These are phyloP conservation scores for Stercorarius parasiticus DNA, from an alignment of 2,113 vertebrate genomes.

Conservation along the genomic window DNA sequence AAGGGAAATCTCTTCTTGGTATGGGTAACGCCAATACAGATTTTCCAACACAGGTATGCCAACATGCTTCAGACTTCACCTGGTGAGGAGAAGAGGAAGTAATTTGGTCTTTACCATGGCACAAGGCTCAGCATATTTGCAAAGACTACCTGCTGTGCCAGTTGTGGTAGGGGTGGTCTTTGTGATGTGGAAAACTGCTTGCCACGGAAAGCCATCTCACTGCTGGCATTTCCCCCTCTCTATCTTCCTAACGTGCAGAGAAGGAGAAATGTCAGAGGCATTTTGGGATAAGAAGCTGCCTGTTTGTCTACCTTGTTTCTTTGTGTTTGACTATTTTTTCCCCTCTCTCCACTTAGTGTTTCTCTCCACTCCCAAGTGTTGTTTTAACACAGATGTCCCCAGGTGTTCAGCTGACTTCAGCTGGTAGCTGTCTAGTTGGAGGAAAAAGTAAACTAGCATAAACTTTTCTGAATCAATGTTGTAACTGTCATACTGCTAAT, in stretches of 20 bases:
- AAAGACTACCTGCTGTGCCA: not conserved
- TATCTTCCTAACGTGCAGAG: not conserved
- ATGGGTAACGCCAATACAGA: not conserved
- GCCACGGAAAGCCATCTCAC: not conserved
- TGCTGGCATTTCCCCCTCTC: not conserved
- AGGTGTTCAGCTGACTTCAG: not conserved
- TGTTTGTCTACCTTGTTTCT: not conserved
- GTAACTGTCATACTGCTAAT: not conserved
- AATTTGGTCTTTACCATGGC: not conserved
- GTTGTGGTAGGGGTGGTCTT: not conserved
- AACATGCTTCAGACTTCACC: conserved; percentile 6
- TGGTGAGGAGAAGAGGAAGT: not conserved
- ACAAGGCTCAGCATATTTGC: not conserved
- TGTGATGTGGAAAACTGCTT: conserved; percentile 6
- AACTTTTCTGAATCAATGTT: not conserved
- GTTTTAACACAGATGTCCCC: not conserved
- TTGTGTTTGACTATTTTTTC: not conserved
- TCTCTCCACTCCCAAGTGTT: not conserved
- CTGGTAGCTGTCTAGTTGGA: not conserved
- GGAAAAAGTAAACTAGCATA: not conserved
- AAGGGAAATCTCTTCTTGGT: not conserved
- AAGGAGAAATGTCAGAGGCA: not conserved
- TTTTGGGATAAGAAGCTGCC: not conserved
- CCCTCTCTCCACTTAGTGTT: not conserved
- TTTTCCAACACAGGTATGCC: conserved; percentile 22